Percentiles rank a stretch among this genome's conserved stretches.
Conservation (phyloP, 1,140 invertebrate genomes). For the Melipona quadrifasciata region DNA sequence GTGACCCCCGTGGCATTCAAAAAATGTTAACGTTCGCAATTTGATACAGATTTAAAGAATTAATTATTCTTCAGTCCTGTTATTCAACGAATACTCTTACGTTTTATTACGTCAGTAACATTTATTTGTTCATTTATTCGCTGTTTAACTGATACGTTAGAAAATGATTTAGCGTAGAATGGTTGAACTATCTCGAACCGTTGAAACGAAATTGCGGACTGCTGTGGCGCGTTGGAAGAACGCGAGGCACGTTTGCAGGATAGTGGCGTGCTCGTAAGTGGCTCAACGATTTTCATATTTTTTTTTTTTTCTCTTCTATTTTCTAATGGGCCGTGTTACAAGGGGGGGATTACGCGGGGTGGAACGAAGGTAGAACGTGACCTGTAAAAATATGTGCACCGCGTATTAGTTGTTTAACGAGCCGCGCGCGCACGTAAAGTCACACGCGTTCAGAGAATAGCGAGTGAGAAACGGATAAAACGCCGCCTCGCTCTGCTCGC, state of each 20-base stretch:
- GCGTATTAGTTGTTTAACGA: slow-evolving; percentile 59
- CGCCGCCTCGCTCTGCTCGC: too few relatives aligned
- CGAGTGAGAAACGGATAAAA: slow-evolving; percentile 4
- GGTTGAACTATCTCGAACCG: too few relatives aligned
- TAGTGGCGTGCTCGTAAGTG: slow-evolving; percentile 70
- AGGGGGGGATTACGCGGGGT: not conserved
- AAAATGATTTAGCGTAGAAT: too few relatives aligned
- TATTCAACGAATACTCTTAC: too few relatives aligned
- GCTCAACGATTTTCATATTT: slow-evolving; percentile 65
- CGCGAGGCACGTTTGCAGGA: slow-evolving; percentile 1
- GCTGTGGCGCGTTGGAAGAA: not conserved
- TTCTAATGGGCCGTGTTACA: slow-evolving; percentile 23
- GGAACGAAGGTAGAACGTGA: not conserved
- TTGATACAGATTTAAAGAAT: too few relatives aligned
- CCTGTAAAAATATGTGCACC: slow-evolving; percentile 52
- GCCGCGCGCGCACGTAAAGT: slow-evolving; percentile 27
- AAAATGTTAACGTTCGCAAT: too few relatives aligned
- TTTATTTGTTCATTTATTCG: too few relatives aligned
- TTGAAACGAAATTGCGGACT: too few relatives aligned
- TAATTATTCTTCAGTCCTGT: too few relatives aligned
- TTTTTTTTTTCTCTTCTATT: not conserved
- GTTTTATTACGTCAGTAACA: too few relatives aligned
- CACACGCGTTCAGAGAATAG: not conserved
- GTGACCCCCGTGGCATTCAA: too few relatives aligned
- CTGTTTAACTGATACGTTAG: too few relatives aligned